A percentile compares a stretch with the other conserved stretches of the same genome.
phyloP scores from a whole-genome alignment of 2,888 invertebrate genomes.

The Ceratothoa steindachneri region DNA sequence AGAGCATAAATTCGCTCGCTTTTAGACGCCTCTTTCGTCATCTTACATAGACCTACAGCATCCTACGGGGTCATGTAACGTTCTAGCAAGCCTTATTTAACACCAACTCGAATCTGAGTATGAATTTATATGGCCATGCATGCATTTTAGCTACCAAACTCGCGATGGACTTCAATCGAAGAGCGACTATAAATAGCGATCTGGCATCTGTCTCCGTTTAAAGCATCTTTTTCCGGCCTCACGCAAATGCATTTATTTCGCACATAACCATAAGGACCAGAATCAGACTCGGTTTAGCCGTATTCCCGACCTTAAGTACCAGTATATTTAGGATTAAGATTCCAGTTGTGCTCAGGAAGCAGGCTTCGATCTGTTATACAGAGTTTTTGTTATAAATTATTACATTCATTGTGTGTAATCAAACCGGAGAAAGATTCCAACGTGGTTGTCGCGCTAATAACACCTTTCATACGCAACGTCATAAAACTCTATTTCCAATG shows the following conservation, averaged over 20 bases:
- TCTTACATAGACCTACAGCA: too few species aligned
- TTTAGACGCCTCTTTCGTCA: background rate
- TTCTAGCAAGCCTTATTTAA: too few species aligned
- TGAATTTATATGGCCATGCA: too few species aligned
- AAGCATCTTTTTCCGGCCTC: background rate
- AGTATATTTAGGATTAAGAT: background rate
- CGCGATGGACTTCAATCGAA: too few species aligned
- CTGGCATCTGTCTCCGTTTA: slow-evolving; percentile 9
- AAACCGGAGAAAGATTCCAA: background rate
- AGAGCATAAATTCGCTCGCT: background rate
- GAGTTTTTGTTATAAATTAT: slow-evolving; percentile 1
- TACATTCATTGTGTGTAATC: slow-evolving; percentile 11
- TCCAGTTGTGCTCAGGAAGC: background rate
- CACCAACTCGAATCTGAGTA: too few species aligned
- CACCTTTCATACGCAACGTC: background rate
- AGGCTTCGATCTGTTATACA: background rate
- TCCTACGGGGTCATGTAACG: too few species aligned
- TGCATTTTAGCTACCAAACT: too few species aligned
- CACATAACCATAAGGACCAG: background rate
- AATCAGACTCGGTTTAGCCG: background rate
- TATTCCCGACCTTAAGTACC: background rate
- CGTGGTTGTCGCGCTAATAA: background rate
- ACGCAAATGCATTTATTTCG: background rate
- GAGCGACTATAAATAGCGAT: background rate
- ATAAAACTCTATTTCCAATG: background rate